phyloP scores from a whole-genome alignment of 2,888 invertebrate genomes.

The Scaeva pyrastri region DNA sequence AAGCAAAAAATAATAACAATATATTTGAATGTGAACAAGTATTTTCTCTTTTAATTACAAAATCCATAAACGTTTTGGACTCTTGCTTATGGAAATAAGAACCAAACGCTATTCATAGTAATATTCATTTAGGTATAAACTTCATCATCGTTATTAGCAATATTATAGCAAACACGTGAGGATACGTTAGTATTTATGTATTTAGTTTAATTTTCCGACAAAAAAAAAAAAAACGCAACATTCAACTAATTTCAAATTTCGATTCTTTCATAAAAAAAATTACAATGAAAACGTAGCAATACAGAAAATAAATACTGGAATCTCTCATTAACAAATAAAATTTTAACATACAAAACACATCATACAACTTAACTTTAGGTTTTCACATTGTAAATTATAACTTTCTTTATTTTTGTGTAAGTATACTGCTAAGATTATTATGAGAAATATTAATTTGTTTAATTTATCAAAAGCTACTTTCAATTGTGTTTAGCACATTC shows the following conservation, averaged over 20 bases:
- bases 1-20: slow-evolving; percentile 67
- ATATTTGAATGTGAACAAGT: slow-evolving; percentile 59
- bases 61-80: neutral
- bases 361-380: slow-evolving; percentile 45
- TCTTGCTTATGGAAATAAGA: slow-evolving; percentile 1
- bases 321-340: slow-evolving; percentile 32
- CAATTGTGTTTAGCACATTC: slow-evolving; percentile 43
- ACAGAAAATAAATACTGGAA: slow-evolving; percentile 49
- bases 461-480: slow-evolving; percentile 70
- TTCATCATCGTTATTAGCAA: slow-evolving; percentile 23
- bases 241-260: slow-evolving; percentile 24
- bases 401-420: slow-evolving; percentile 35
- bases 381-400: slow-evolving; percentile 26
- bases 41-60: neutral
- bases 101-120: slow-evolving; percentile 6
- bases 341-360: slow-evolving; percentile 40
- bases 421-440: slow-evolving; percentile 37
- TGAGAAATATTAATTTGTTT: slow-evolving; percentile 54
- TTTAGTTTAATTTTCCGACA: slow-evolving; percentile 32
- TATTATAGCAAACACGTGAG: slow-evolving; percentile 45
- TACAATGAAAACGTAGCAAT: slow-evolving; percentile 26
- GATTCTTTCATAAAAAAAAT: slow-evolving; percentile 30
- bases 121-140: slow-evolving; percentile 8
- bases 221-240: slow-evolving; percentile 35
- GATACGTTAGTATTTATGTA: slow-evolving; percentile 5